These are phyloP conservation scores for Idris sp. DNA, from an alignment of 1,140 invertebrate species.

Conservation along the genomic window DNA sequence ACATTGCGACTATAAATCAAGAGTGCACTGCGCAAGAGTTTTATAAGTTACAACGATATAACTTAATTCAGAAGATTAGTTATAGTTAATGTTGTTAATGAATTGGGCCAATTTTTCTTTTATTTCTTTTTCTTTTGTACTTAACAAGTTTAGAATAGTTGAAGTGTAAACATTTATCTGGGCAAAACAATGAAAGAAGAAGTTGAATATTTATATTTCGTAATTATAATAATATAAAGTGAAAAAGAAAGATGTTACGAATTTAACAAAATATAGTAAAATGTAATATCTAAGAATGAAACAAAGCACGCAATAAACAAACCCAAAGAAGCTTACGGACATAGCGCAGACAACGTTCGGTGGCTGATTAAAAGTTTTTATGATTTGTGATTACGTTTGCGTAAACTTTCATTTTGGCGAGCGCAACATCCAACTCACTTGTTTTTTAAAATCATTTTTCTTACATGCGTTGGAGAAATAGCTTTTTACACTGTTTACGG, in stretches of 20 bases:
- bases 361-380: slow-evolving; percentile 8
- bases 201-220: no score
- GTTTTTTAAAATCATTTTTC: no score
- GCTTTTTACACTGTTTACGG: no score
- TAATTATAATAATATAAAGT: no score
- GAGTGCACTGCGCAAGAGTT: slow-evolving; percentile 1
- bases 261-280: not conserved
- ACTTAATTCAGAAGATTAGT: slow-evolving; percentile 37
- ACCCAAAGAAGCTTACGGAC: slow-evolving; percentile 19
- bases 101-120: no score
- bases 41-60: slow-evolving; percentile 20
- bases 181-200: no score
- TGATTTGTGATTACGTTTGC: slow-evolving; percentile 4
- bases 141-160: no score
- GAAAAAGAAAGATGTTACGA: no score
- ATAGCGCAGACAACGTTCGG: not conserved
- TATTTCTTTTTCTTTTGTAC: no score
- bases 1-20: slow-evolving; percentile 43
- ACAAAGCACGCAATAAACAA: not conserved
- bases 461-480: no score
- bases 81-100: slow-evolving; percentile 32
- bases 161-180: no score
- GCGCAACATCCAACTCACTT: no score
- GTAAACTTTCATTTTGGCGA: slow-evolving; percentile 12
- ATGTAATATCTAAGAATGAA: slow-evolving; percentile 5